phyloP scores from a whole-genome alignment of 2,113 vertebrate genomes.

The Plecotus auritus region DNA sequence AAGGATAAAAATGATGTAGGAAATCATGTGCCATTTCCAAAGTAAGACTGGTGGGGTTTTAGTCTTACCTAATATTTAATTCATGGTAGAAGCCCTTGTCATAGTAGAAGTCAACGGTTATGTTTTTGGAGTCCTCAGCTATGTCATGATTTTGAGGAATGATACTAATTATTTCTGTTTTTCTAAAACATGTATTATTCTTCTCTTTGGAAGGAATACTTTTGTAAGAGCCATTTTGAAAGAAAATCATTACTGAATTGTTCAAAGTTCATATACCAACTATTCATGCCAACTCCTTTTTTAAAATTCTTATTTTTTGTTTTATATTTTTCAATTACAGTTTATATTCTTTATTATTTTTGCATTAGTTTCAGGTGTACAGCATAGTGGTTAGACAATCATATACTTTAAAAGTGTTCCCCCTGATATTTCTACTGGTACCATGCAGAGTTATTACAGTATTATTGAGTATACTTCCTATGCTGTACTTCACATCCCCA shows the following conservation, averaged over 20 bases:
- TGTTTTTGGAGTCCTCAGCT: slow-evolving; percentile 11
- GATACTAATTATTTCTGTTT: slow-evolving; percentile 32
- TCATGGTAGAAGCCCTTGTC: neutral
- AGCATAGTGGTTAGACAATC: neutral
- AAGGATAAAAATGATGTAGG: slow-evolving; percentile 66
- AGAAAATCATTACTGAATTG: slow-evolving; percentile 36
- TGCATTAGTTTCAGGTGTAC: neutral
- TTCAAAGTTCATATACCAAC: slow-evolving; percentile 26
- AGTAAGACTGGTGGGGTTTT: slow-evolving; percentile 64
- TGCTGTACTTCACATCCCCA: neutral
- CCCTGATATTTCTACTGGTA: neutral
- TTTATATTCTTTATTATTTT: neutral
- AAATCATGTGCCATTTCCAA: slow-evolving; percentile 53
- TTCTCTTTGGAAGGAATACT: neutral
- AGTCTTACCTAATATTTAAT: neutral
- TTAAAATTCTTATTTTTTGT: neutral
- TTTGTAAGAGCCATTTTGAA: slow-evolving; percentile 43
- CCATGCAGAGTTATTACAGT: neutral
- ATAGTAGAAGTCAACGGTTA: neutral
- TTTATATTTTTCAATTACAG: neutral
- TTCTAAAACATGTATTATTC: neutral
- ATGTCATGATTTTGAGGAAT: slow-evolving; percentile 4
- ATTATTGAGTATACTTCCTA: neutral
- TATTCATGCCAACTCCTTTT: slow-evolving; percentile 12
- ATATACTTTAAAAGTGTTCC: neutral